phyloP scores from a whole-genome alignment of 53 echinoderm and acorn worm genomes.

The Antedon mediterranea region DNA sequence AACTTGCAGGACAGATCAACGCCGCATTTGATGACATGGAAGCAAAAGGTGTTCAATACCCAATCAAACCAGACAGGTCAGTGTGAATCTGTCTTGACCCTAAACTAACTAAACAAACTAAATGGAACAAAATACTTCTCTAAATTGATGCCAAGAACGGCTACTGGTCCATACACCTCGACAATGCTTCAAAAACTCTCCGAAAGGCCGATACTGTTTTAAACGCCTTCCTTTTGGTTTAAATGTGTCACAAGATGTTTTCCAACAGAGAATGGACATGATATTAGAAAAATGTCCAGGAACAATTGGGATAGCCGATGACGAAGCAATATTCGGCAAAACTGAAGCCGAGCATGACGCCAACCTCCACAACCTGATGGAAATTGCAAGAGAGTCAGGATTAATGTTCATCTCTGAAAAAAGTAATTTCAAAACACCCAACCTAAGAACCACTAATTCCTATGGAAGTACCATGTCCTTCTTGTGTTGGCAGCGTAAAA shows the following conservation, averaged over 20 bases:
- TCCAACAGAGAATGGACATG: slow-evolving; percentile 47
- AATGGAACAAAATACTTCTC: not conserved
- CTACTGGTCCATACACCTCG: not conserved
- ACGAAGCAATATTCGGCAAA: slow-evolving; percentile 30
- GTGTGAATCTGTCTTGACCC: slow-evolving; percentile 37
- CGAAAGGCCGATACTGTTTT: slow-evolving; percentile 47
- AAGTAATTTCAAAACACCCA: too few relatives aligned
- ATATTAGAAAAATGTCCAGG: slow-evolving; percentile 49
- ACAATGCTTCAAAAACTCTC: too few relatives aligned
- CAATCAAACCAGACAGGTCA: slow-evolving; percentile 29
- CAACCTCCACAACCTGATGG: slow-evolving; percentile 23
- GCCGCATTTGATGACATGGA: slow-evolving; percentile 31
- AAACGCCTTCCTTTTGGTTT: slow-evolving; percentile 41
- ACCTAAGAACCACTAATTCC: too few relatives aligned
- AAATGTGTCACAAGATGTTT: slow-evolving; percentile 37
- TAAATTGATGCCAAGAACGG: not conserved
- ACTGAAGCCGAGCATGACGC: slow-evolving; percentile 20
- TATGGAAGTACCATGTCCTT: too few relatives aligned
- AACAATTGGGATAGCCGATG: slow-evolving; percentile 36
- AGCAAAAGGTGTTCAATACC: slow-evolving; percentile 24
- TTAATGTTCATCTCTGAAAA: too few relatives aligned
- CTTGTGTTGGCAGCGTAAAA: too few relatives aligned
- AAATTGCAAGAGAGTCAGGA: slow-evolving; percentile 15
- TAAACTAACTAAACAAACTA: slow-evolving; percentile 34
- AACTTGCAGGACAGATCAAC: slow-evolving; percentile 31